These are phyloP conservation scores for Volucella bombylans DNA, from an alignment of 2,888 invertebrate species.

Conservation along the genomic window DNA sequence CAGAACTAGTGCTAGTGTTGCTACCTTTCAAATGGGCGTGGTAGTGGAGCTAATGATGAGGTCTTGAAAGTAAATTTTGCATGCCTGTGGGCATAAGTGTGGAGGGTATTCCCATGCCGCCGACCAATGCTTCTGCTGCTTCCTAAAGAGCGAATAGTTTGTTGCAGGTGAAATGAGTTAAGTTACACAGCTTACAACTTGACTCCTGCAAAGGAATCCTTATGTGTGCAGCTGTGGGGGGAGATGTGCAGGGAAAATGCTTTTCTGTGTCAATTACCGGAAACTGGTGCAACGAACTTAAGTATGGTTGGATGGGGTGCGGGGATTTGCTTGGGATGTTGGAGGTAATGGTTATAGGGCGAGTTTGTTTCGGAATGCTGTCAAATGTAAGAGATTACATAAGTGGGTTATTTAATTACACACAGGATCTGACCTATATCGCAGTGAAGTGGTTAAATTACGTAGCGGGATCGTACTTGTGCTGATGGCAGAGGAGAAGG, in stretches of 20 bases:
- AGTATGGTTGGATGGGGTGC: slow-evolving; percentile 11
- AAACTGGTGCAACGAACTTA: slow-evolving; percentile 64
- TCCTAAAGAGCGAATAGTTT: too few relatives aligned
- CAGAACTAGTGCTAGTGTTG: neutral
- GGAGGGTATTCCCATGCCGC: slow-evolving; percentile 13
- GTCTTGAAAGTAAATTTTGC: slow-evolving; percentile 60
- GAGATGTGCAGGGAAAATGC: slow-evolving; percentile 3
- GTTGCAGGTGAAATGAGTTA: slow-evolving; percentile 20
- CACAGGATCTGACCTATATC: slow-evolving; percentile 72
- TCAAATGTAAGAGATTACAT: slow-evolving; percentile 71
- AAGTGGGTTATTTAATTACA: slow-evolving; percentile 73
- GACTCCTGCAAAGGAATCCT: slow-evolving; percentile 49
- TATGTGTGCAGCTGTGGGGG: neutral
- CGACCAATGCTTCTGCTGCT: too few relatives aligned
- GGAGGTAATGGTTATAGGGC: neutral
- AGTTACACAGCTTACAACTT: slow-evolving; percentile 64
- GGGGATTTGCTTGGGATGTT: slow-evolving; percentile 5
- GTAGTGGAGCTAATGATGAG: slow-evolving; percentile 50
- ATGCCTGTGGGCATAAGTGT: slow-evolving; percentile 55
- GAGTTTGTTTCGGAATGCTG: slow-evolving; percentile 45
- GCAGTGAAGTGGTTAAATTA: slow-evolving; percentile 37
- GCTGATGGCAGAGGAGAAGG: slow-evolving; percentile 3
- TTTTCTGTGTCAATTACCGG: slow-evolving; percentile 73
- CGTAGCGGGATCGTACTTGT: neutral
- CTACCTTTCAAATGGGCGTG: neutral